Evolutionary conservation across 2,797 vertebrate genomes (phyloP), one percentile per base, ranked within the genome.

Genomic region (Pseudochirops cupreus): DNA sequence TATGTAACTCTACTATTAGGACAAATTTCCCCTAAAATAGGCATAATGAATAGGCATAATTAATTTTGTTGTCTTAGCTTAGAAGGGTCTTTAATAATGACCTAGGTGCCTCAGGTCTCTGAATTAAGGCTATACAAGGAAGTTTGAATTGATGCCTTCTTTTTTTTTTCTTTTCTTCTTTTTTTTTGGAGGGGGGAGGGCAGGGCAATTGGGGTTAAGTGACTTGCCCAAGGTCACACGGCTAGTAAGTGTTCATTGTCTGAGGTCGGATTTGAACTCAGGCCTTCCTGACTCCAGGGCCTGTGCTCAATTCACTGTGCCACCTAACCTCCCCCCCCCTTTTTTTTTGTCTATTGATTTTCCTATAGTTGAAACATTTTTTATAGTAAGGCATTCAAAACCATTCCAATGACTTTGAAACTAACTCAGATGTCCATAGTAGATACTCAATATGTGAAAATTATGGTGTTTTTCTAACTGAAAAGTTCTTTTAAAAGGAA

Each of bases 41-140:
- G 94, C 28, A 39, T 74, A 95, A 93, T 58, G 82, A 95, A 52
- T 6, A 21, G 91, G 92, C 82, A 74, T 56, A 93, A 94, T 56
- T 1, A 94, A 82, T 29, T 56, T 24, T 62, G n/a, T 82, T 91
- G 56, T 82, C 33, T 56, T 87, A 94, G 59, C 92, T 95, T 58
- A 90, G 3, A 67, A 94, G 67, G 52, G 52, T 24, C 50, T 9
- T 91, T 94, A 74, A 6, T 74, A n/a, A 74, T 62, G 59, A 33
- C 28, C 57, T 89, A 31, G 13, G 67, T 74, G n/a, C 16, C n/a
- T 93, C 91, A 24, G 21, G 59, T 93, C 92, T 93, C 31, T 93
- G 92, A 9, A 94, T 18, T 96, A 96, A 91, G 93, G 21, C 89
- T 82, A 50, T 91, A 21, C 59, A 91, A 54, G 31, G 50, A 90